phyloP scores from a whole-genome alignment of 2,797 vertebrate genomes.

The Enteromius anoplus region DNA sequence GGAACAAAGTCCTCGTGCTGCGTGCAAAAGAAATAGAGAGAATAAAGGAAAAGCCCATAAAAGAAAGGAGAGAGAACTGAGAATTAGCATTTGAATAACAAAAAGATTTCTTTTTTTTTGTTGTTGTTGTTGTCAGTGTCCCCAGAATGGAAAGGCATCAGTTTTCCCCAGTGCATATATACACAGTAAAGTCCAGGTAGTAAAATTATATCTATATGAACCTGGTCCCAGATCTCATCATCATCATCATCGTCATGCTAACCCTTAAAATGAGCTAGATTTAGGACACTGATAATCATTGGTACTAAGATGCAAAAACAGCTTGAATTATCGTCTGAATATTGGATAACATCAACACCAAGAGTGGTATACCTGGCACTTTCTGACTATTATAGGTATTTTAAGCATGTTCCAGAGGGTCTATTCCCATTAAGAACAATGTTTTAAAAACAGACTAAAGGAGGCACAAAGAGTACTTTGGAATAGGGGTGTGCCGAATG shows the following conservation, averaged over 20 bases:
- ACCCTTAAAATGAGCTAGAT: constrained; percentile 77
- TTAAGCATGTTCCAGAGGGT: constrained; percentile 66
- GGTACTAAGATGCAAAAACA: constrained; percentile 34
- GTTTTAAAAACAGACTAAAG: constrained; percentile 77
- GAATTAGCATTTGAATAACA: constrained; percentile 53
- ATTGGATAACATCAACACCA: constrained; percentile 67
- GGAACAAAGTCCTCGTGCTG: constrained; percentile 81
- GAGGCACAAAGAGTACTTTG: constrained; percentile 87
- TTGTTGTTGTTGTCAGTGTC: constrained; percentile 39
- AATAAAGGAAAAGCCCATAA: constrained; percentile 67
- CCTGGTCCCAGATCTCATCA: constrained; percentile 68
- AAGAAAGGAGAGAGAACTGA: constrained; percentile 61
- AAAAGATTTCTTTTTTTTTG: constrained; percentile 30
- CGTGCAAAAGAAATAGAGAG: constrained; percentile 76
- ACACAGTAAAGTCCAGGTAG: constrained; percentile 71
- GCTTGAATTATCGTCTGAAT: constrained; percentile 71
- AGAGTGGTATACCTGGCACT: constrained; percentile 70
- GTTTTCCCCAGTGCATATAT: constrained; percentile 61
- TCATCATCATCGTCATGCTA: constrained; percentile 61
- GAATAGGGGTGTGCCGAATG: constrained; percentile 68
- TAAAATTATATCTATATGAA: constrained; percentile 79
- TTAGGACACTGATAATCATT: constrained; percentile 68
- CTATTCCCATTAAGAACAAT: constrained; percentile 72
- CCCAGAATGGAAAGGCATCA: constrained; percentile 50
- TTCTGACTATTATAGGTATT: constrained; percentile 66